Conservation (phyloP, 2,113 vertebrate species). For the Tonatia bakeri region DNA sequence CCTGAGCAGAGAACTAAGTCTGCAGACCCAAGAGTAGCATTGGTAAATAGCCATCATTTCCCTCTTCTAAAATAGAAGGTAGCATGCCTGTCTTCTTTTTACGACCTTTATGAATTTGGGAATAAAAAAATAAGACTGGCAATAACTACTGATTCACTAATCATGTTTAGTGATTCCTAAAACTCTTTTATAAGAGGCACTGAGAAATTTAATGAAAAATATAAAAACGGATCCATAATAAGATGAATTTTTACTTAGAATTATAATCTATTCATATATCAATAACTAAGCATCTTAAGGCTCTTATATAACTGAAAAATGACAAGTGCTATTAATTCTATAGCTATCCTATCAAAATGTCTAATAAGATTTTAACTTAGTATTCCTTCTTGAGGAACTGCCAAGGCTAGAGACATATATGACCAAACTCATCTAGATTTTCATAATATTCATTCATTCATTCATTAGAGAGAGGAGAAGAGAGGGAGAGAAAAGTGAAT, state of each 20-base stretch:
- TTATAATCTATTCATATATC: slow-evolving; percentile 2
- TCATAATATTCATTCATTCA: background rate
- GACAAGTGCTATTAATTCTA: background rate
- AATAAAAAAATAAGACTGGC: slow-evolving; percentile 10
- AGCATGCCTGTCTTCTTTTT: background rate
- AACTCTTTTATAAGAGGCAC: background rate
- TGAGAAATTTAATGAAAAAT: background rate
- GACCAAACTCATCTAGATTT: background rate
- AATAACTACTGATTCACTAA: background rate
- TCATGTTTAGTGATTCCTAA: background rate
- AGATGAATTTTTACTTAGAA: background rate
- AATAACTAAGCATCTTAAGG: background rate
- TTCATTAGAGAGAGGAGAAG: too few species aligned
- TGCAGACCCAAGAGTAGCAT: background rate
- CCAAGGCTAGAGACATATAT: background rate
- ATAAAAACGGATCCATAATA: background rate
- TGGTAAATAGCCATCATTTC: background rate
- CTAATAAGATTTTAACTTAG: slow-evolving; percentile 19
- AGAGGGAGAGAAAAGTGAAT: too few species aligned
- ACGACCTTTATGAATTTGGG: background rate
- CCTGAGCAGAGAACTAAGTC: background rate
- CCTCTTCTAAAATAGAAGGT: background rate
- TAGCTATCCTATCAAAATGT: background rate
- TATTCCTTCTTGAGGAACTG: background rate
- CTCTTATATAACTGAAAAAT: slow-evolving; percentile 37